A percentile compares a stretch with the other conserved stretches of the same genome.
phyloP scores from a whole-genome alignment of 2,888 invertebrate genomes.

The Cheiracanthium punctorium region DNA sequence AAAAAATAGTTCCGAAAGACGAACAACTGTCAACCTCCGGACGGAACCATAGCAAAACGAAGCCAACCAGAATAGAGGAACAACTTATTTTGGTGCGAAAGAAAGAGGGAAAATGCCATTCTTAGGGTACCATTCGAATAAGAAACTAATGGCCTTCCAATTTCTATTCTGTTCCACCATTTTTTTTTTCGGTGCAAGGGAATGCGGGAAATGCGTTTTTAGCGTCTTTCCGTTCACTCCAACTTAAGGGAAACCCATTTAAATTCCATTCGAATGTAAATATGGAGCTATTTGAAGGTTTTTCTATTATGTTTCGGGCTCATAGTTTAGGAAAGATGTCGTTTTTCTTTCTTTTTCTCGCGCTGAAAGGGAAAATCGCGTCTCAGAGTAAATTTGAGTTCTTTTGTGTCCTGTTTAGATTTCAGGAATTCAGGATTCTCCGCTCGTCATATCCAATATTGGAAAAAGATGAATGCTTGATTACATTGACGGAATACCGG shows the following conservation, averaged over 20 bases:
- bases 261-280: conserved; percentile 70
- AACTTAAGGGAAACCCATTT: conserved; percentile 67
- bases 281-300: conserved; percentile 59
- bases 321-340: conserved; percentile 53
- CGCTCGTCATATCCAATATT: neutral
- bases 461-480: neutral
- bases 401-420: conserved; percentile 54
- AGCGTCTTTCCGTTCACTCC: conserved; percentile 62
- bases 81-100: conserved; percentile 55
- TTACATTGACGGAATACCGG: neutral
- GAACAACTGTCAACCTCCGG: conserved; percentile 61
- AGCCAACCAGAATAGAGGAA: conserved; percentile 35
- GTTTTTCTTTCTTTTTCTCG: neutral
- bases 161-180: conserved; percentile 69
- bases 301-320: conserved; percentile 65
- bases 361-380: conserved; percentile 57
- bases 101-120: conserved; percentile 48
- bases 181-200: conserved; percentile 28
- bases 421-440: neutral
- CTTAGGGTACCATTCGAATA: conserved; percentile 47
- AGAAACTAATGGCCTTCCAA: conserved; percentile 69
- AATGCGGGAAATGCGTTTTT: conserved; percentile 69
- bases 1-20: conserved; percentile 45
- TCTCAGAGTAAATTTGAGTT: conserved; percentile 62
- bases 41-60: conserved; percentile 33